phyloP scores from a whole-genome alignment of 2,797 vertebrate species.

The Columba guinea region DNA sequence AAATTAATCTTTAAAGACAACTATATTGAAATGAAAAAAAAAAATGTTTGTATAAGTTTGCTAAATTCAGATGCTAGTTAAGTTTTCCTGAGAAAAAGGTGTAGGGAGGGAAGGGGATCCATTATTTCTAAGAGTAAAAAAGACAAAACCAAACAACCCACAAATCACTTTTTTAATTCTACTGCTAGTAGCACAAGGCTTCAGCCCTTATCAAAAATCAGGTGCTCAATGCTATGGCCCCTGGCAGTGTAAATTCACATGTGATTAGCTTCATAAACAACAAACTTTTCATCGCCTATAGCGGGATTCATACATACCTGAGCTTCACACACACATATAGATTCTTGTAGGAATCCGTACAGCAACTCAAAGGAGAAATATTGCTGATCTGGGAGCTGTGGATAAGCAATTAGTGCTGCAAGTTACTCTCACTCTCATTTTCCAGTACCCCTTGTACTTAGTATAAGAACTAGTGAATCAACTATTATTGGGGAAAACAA shows the following conservation, averaged over 20 bases:
- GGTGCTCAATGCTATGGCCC: neutral
- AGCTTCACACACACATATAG: accelerated
- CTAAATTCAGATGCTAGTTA: neutral
- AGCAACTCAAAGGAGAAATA: neutral
- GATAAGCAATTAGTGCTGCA: neutral
- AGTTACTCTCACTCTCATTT: neutral
- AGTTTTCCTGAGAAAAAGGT: neutral
- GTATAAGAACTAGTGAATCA: neutral
- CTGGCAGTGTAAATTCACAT: neutral
- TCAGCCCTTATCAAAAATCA: neutral
- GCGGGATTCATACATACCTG: neutral
- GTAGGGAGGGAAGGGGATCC: neutral
- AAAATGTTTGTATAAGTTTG: neutral
- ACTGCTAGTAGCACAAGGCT: neutral
- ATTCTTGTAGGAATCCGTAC: neutral
- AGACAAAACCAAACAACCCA: neutral
- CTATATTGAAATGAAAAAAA: conserved; percentile 9
- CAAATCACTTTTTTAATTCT: neutral
- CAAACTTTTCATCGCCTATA: neutral
- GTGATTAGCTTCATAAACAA: neutral
- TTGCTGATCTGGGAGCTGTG: neutral
- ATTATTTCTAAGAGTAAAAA: neutral
- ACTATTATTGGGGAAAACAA: neutral
- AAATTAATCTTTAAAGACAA: conserved; percentile 43
- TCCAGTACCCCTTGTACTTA: neutral